Evolutionary conservation across 2,888 invertebrate species (phyloP).

Genomic region (Ptychoptera contaminata): DNA sequence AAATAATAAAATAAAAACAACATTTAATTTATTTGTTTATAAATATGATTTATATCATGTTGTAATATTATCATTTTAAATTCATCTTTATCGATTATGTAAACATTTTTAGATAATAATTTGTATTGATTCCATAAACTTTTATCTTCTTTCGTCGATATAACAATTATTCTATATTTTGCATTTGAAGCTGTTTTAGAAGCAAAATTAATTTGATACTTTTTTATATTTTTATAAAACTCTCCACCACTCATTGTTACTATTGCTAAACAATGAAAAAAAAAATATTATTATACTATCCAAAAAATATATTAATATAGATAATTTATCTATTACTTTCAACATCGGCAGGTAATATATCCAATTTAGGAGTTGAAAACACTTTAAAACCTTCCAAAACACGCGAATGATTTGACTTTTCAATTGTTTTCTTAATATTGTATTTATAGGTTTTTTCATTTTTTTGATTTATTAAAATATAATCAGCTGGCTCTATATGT

Average conservation of each 20-base stretch:
- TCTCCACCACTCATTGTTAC: conserved; percentile 16
- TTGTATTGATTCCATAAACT: conserved; percentile 12
- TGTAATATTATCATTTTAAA: neutral
- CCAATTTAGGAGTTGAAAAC: conserved; percentile 15
- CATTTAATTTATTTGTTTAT: neutral
- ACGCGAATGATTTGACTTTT: conserved; percentile 12
- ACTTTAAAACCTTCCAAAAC: conserved; percentile 16
- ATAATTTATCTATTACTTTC: conserved; percentile 11
- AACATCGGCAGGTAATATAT: conserved; percentile 16
- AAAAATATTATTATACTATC: neutral
- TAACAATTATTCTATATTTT: conserved; percentile 4
- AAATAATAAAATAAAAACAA: neutral
- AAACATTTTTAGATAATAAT: too few species aligned
- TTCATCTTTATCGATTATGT: too few species aligned
- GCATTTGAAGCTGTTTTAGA: too few species aligned
- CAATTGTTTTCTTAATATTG: conserved; percentile 13
- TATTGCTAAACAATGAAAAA: conserved; percentile 13
- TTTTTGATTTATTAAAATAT: conserved; percentile 10
- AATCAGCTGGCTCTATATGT: conserved; percentile 9
- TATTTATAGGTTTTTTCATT: conserved; percentile 18
- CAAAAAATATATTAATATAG: neutral
- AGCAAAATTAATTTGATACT: too few species aligned
- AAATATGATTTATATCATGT: neutral
- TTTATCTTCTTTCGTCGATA: conserved; percentile 15
- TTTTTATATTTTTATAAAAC: conserved; percentile 8